Conservation (phyloP, 2,888 invertebrate genomes). For the Cybosia mesomella region DNA sequence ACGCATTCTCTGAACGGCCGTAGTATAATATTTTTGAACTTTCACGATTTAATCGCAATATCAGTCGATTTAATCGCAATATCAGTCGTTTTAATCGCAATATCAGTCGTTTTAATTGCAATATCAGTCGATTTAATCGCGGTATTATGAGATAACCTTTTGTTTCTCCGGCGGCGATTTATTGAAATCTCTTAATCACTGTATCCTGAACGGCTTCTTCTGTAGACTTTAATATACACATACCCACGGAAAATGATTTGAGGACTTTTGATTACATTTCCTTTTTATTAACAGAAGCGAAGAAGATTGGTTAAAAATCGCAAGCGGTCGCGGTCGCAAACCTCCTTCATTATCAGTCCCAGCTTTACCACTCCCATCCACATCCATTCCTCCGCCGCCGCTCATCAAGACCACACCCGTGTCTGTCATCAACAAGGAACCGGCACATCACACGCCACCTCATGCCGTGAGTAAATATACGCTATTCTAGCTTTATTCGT, state of each 20-base stretch:
- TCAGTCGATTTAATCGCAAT: too few species aligned
- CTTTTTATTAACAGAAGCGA: slow-evolving; percentile 62
- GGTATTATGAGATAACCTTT: neutral
- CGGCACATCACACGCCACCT: slow-evolving; percentile 35
- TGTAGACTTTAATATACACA: too few species aligned
- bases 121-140: too few species aligned
- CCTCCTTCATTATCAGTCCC: slow-evolving; percentile 62
- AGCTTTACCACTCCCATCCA: slow-evolving; percentile 32
- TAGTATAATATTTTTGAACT: too few species aligned
- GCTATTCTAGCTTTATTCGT: neutral
- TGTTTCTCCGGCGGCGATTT: too few species aligned
- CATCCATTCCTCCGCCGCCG: slow-evolving; percentile 27
- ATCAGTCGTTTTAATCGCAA: too few species aligned
- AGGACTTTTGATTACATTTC: neutral
- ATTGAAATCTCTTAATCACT: too few species aligned
- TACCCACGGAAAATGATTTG: neutral
- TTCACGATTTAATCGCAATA: too few species aligned
- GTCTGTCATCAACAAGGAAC: slow-evolving; percentile 13
- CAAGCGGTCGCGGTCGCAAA: slow-evolving; percentile 62
- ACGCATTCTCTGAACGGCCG: too few species aligned
- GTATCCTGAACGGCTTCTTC: too few species aligned
- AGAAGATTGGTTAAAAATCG: slow-evolving; percentile 77
- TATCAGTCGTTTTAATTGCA: too few species aligned
- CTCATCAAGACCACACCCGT: slow-evolving; percentile 21
- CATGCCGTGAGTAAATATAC: slow-evolving; percentile 45